Percentiles rank a stretch among this genome's conserved stretches.
These are phyloP conservation scores for Meteorus colon DNA, from an alignment of 2,888 invertebrate genomes.

Conservation along the genomic window DNA sequence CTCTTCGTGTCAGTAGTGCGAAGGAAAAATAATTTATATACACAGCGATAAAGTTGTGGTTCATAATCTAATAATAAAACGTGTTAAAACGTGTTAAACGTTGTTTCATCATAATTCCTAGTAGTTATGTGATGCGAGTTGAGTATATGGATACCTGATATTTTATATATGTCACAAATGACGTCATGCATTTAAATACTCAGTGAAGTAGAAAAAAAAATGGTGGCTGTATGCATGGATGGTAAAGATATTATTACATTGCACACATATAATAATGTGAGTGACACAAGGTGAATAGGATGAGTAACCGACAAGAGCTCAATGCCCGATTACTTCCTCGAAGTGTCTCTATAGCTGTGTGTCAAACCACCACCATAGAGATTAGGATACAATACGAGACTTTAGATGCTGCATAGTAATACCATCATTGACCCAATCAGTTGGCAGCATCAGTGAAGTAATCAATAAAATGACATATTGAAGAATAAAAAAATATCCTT, in stretches of 20 bases:
- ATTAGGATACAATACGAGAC: not conserved
- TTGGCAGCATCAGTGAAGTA: too few species aligned
- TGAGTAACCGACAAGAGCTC: not conserved
- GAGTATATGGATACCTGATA: not conserved
- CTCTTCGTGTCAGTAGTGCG: not conserved
- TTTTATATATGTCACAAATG: slow-evolving; percentile 8
- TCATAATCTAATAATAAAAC: slow-evolving; percentile 22
- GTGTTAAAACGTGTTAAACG: not conserved
- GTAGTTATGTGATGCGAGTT: not conserved
- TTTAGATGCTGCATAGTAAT: slow-evolving; percentile 4
- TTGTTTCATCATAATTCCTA: slow-evolving; percentile 1
- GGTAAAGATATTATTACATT: not conserved
- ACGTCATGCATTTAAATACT: slow-evolving; percentile 6
- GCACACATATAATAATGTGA: not conserved
- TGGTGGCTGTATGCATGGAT: not conserved
- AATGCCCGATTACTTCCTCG: slow-evolving; percentile 9
- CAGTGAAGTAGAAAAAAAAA: slow-evolving; percentile 4
- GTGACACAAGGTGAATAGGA: not conserved
- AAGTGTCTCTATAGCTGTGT: not conserved
- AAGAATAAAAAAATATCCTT: not conserved
- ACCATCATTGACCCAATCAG: not conserved
- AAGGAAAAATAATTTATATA: not conserved
- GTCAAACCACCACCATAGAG: not conserved
- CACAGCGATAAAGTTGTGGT: not conserved
- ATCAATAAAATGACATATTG: not conserved